These are phyloP conservation scores for Tanypteryx hageni DNA, from an alignment of 2,888 invertebrate genomes.

Conservation along the genomic window DNA sequence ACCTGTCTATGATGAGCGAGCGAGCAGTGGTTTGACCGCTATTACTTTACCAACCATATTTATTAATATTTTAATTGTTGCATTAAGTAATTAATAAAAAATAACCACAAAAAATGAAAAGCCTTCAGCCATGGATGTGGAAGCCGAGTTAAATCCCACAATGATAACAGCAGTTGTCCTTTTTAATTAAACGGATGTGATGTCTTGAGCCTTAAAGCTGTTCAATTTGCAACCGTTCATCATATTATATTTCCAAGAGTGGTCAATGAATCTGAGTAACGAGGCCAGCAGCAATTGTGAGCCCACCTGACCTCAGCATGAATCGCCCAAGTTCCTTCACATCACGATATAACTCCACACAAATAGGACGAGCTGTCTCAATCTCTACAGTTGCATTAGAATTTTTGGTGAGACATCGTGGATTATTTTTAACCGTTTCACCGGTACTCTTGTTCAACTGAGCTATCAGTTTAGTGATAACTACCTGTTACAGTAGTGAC, in stretches of 20 bases:
- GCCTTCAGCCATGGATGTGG: conserved; percentile 40
- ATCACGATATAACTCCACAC: conserved; percentile 93
- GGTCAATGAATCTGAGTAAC: conserved; percentile 79
- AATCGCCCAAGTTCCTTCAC: conserved; percentile 96
- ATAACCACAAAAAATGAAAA: conserved; percentile 58
- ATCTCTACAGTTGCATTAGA: conserved; percentile 94
- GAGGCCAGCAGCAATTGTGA: conserved; percentile 97
- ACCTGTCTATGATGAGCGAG: no score
- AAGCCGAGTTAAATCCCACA: conserved; percentile 19
- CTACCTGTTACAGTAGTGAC: conserved; percentile 92
- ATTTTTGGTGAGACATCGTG: conserved; percentile 92
- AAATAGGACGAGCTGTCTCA: conserved; percentile 89
- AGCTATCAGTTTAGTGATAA: conserved; percentile 89
- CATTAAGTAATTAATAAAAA: conserved; percentile 39
- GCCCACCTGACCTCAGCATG: conserved; percentile 92
- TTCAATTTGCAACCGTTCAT: neutral
- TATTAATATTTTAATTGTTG: conserved; percentile 49
- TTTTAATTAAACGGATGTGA: neutral
- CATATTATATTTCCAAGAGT: neutral
- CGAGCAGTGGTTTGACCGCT: no score
- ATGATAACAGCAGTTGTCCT: conserved; percentile 9
- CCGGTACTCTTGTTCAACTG: conserved; percentile 95
- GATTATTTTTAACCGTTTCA: conserved; percentile 92
- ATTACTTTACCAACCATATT: no score
- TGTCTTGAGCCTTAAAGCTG: conserved; percentile 14